Evolutionary conservation across 64 coral and sea anemone species (phyloP).

Genomic region (Stylophora pistillata): DNA sequence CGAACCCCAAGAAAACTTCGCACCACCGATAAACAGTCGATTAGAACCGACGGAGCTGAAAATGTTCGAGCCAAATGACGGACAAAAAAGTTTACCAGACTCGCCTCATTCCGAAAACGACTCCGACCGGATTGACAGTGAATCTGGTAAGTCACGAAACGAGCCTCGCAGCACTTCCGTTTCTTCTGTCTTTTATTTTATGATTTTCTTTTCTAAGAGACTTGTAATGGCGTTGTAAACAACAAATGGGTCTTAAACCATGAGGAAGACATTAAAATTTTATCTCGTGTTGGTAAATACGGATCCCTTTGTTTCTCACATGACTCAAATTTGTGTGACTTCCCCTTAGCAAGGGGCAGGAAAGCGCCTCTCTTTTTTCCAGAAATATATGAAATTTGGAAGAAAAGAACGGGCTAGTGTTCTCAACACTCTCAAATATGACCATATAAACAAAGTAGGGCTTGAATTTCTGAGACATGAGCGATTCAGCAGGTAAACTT

Average conservation of each 20-base stretch:
- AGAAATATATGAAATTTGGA: neutral
- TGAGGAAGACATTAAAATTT: constrained; percentile 72
- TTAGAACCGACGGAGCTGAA: constrained; percentile 26
- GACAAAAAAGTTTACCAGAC: constrained; percentile 29
- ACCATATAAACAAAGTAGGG: neutral
- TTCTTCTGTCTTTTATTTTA: neutral
- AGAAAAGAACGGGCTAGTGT: neutral
- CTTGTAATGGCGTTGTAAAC: constrained; percentile 20
- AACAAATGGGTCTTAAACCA: constrained; percentile 46
- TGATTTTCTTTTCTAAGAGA: neutral
- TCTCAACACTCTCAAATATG: neutral
- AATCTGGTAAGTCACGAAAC: constrained; percentile 28
- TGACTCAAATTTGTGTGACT: constrained; percentile 28
- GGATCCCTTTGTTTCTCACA: constrained; percentile 33
- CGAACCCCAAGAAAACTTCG: constrained; percentile 24
- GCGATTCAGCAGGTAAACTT: constrained; percentile 26
- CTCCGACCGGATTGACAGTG: constrained; percentile 24
- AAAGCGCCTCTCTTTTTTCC: constrained; percentile 2
- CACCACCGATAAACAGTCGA: neutral
- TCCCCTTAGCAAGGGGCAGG: neutral
- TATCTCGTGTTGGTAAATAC: constrained; percentile 39
- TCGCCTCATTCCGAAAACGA: constrained; percentile 41
- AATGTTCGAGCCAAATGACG: constrained; percentile 11
- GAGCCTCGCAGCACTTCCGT: neutral
- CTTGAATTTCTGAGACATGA: constrained; percentile 39